Percentiles rank a stretch among this genome's conserved stretches.
phyloP scores from a whole-genome alignment of 2,888 invertebrate species.

The Platycheirus albimanus region DNA sequence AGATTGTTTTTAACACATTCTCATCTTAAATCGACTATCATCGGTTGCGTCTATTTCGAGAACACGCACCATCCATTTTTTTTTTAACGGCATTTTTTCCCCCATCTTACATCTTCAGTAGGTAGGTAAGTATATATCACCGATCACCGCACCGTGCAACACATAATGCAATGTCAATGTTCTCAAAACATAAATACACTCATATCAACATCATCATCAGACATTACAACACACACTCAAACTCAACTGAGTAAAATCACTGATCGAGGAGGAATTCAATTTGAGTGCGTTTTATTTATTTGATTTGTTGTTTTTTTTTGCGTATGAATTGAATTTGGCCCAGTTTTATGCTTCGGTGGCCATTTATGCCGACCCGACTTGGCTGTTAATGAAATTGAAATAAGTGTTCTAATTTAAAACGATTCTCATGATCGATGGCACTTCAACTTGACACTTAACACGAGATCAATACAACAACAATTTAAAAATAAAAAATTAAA shows the following conservation, averaged over 20 bases:
- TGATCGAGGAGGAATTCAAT: slow-evolving; percentile 22
- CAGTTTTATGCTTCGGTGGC: slow-evolving; percentile 30
- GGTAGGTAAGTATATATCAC: too few relatives aligned
- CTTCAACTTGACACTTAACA: slow-evolving; percentile 70
- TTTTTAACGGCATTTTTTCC: background rate
- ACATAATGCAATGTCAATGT: slow-evolving; percentile 69
- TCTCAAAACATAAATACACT: slow-evolving; percentile 59
- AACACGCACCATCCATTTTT: slow-evolving; percentile 18
- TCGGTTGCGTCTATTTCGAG: slow-evolving; percentile 43
- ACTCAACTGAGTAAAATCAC: too few relatives aligned
- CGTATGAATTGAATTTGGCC: slow-evolving; percentile 34
- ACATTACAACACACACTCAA: too few relatives aligned
- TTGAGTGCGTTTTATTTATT: slow-evolving; percentile 1
- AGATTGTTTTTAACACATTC: background rate
- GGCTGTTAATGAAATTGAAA: slow-evolving; percentile 33
- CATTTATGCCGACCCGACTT: slow-evolving; percentile 15
- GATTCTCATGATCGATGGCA: slow-evolving; percentile 54
- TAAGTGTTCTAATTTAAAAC: slow-evolving; percentile 50
- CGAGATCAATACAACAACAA: slow-evolving; percentile 32
- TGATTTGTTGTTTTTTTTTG: background rate
- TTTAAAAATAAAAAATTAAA: background rate
- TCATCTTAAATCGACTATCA: background rate
- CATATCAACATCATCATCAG: too few relatives aligned
- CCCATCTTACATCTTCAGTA: background rate
- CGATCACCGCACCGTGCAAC: background rate